phyloP scores from a whole-genome alignment of 64 coral and sea anemone species.

The Acropora yongei region DNA sequence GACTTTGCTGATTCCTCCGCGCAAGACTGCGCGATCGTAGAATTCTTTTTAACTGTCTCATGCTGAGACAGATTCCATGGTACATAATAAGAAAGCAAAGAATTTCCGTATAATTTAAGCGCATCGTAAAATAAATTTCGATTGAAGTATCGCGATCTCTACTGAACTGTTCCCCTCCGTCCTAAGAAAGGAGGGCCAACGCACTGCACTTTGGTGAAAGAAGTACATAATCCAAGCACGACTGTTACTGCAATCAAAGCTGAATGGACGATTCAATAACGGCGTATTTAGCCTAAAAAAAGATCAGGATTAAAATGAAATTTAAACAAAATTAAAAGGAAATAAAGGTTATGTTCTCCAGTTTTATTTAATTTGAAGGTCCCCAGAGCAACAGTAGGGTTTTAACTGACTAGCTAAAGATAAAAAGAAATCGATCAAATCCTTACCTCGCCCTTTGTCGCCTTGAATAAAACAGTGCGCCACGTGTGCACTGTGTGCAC shows the following conservation, averaged over 20 bases:
- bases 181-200: neutral
- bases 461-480: no score
- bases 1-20: slow-evolving; percentile 53
- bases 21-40: slow-evolving; percentile 30
- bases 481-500: no score
- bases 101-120: slow-evolving; percentile 33
- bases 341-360: no score
- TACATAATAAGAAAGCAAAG: slow-evolving; percentile 30
- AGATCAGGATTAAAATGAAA: slow-evolving; percentile 19
- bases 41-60: slow-evolving; percentile 61
- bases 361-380: no score
- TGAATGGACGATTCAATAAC: neutral
- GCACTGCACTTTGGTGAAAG: neutral
- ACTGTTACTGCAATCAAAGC: no score
- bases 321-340: neutral
- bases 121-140: slow-evolving; percentile 23
- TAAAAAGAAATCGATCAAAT: neutral
- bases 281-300: slow-evolving; percentile 17
- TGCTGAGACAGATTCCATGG: slow-evolving; percentile 59
- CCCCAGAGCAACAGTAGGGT: no score
- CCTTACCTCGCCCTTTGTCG: neutral
- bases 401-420: no score
- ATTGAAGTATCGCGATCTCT: slow-evolving; percentile 54
- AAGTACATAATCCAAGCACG: no score
- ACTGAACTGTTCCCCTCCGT: neutral